phyloP scores from a whole-genome alignment of 2,888 invertebrate species.

The Catotricha subobsoleta region DNA sequence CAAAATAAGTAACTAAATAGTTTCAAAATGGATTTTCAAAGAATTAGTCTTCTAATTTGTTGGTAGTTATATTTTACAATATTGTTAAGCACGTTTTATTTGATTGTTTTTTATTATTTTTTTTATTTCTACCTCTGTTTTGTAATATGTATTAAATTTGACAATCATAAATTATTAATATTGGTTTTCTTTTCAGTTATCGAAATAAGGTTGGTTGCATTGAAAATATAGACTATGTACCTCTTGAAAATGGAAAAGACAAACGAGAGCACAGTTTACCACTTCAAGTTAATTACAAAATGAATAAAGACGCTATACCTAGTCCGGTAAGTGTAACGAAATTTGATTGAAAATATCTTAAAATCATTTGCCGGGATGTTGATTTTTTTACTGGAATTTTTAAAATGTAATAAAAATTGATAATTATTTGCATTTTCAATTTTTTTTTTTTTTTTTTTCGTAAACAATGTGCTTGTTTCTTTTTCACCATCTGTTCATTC shows the following conservation, averaged over 20 bases:
- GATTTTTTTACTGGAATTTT: no score
- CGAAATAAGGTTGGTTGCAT: background rate
- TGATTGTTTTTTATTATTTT: background rate
- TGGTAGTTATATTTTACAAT: slow-evolving; percentile 4
- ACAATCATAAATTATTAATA: no score
- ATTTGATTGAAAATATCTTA: no score
- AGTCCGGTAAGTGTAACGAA: slow-evolving; percentile 6
- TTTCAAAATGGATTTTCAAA: slow-evolving; percentile 4
- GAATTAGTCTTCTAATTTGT: slow-evolving; percentile 6
- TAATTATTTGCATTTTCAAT: no score
- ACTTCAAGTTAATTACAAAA: no score
- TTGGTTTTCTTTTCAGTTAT: background rate
- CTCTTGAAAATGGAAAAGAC: background rate
- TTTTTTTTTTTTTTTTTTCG: no score
- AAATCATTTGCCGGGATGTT: no score
- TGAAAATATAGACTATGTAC: background rate
- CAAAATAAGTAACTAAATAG: no score
- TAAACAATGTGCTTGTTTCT: no score
- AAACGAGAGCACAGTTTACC: background rate
- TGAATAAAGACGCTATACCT: background rate
- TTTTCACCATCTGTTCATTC: no score
- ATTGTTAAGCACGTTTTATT: background rate
- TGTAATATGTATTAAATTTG: background rate
- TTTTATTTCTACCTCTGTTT: background rate
- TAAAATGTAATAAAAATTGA: no score